Conservation (phyloP, 2,888 invertebrate species). For the Halictus quadricinctus region DNA sequence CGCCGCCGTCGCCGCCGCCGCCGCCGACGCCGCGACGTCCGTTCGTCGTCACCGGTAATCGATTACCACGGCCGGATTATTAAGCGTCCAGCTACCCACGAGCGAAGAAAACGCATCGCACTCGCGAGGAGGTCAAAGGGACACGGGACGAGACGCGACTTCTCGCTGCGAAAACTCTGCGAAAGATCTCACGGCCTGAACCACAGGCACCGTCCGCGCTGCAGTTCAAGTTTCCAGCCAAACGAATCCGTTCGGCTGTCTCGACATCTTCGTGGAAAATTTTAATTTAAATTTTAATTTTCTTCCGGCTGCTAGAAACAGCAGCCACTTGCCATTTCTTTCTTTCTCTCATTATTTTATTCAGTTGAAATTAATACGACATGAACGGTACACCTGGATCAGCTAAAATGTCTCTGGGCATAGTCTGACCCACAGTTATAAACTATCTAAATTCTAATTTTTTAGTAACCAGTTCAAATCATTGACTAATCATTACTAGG, state of each 20-base stretch:
- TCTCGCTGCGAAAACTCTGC: conserved; percentile 55
- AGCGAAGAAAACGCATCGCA: conserved; percentile 59
- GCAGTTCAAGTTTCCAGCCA: conserved; percentile 1
- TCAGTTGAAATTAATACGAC: not conserved
- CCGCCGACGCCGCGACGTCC: conserved; percentile 38
- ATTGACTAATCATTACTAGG: too few relatives aligned
- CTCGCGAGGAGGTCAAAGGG: conserved; percentile 63
- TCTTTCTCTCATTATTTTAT: not conserved
- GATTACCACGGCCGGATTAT: conserved; percentile 67
- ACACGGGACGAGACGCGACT: conserved; percentile 49
- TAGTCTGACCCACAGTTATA: too few relatives aligned
- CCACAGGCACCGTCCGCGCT: not conserved
- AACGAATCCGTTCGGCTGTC: not conserved
- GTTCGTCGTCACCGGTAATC: conserved; percentile 65
- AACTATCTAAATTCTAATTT: too few relatives aligned
- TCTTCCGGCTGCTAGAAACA: not conserved
- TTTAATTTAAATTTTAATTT: not conserved
- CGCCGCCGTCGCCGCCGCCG: conserved; percentile 21
- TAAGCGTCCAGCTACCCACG: conserved; percentile 56
- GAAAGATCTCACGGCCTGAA: not conserved
- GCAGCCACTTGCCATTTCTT: not conserved
- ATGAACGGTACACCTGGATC: not conserved
- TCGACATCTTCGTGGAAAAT: not conserved
- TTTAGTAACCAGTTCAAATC: too few relatives aligned
- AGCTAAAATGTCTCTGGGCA: too few relatives aligned